Percentiles rank a stretch among this genome's conserved stretches.
Evolutionary conservation across 2,113 vertebrate genomes (phyloP).

Genomic region (Meleagris gallopavo): DNA sequence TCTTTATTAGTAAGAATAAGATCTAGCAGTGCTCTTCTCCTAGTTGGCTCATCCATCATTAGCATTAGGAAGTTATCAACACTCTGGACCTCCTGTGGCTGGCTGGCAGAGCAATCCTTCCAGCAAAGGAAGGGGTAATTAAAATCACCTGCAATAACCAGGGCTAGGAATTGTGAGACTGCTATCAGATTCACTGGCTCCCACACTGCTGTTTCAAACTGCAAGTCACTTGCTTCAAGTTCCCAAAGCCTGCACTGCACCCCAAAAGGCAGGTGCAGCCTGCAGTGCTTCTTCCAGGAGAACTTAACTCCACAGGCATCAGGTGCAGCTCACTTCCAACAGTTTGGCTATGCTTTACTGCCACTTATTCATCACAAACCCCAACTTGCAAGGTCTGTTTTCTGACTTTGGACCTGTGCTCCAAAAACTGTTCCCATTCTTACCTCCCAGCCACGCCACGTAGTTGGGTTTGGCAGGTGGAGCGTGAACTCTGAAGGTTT

Average conservation of each 20-base stretch:
- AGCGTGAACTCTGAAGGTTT: slow-evolving; percentile 91
- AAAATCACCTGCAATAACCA: too few relatives aligned
- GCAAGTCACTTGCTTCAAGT: fast-evolving
- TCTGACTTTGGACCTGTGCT: background rate
- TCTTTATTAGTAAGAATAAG: too few relatives aligned
- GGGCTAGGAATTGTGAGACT: too few relatives aligned
- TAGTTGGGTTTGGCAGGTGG: slow-evolving; percentile 96
- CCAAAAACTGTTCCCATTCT: background rate
- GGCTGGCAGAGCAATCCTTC: too few relatives aligned
- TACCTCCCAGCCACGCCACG: slow-evolving; percentile 97
- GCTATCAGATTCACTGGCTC: background rate
- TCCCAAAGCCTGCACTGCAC: background rate
- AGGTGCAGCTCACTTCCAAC: background rate
- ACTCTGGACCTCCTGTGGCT: too few relatives aligned
- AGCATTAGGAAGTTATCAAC: too few relatives aligned
- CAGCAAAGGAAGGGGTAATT: too few relatives aligned
- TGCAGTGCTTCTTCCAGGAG: background rate
- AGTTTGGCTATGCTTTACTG: background rate
- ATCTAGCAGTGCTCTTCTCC: too few relatives aligned
- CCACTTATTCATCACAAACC: background rate
- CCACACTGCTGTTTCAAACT: fast-evolving
- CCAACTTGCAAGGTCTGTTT: background rate
- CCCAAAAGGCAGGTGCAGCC: background rate
- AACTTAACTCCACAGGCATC: background rate
- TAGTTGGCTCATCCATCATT: too few relatives aligned